Conservation (phyloP, 2,797 vertebrate genomes). For the Hapalemur alaotrensis region DNA sequence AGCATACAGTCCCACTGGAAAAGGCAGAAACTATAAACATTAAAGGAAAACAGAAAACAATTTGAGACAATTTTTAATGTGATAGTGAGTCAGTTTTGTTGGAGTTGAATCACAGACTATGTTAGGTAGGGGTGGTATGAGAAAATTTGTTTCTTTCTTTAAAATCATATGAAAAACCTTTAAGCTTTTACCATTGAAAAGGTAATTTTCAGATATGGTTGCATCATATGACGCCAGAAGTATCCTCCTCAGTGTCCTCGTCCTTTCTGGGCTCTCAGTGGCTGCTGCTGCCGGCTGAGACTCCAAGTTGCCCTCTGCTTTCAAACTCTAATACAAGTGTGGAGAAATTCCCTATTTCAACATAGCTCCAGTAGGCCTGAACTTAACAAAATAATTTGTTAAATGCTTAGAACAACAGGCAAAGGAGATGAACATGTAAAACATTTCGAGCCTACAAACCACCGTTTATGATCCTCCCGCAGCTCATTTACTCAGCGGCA, state of each 20-base stretch:
- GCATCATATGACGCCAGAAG: background rate
- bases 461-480: background rate
- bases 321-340: background rate
- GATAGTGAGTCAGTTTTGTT: background rate
- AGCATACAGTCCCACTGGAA: background rate
- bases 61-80: background rate
- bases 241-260: background rate
- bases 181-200: background rate
- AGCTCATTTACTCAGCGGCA: constrained; percentile 42
- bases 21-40: background rate
- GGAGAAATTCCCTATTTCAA: background rate
- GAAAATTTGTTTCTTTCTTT: background rate
- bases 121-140: background rate
- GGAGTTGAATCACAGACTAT: background rate
- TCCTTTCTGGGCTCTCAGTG: background rate
- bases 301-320: background rate
- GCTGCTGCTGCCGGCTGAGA: background rate
- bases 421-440: background rate
- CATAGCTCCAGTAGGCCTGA: background rate
- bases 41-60: background rate
- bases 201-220: background rate
- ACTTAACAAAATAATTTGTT: background rate
- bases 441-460: background rate
- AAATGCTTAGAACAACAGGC: background rate
- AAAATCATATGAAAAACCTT: background rate